Percentiles rank a stretch among this genome's conserved stretches.
These are phyloP conservation scores for Electrona antarctica DNA, from an alignment of 2,113 vertebrate genomes.

Conservation along the genomic window DNA sequence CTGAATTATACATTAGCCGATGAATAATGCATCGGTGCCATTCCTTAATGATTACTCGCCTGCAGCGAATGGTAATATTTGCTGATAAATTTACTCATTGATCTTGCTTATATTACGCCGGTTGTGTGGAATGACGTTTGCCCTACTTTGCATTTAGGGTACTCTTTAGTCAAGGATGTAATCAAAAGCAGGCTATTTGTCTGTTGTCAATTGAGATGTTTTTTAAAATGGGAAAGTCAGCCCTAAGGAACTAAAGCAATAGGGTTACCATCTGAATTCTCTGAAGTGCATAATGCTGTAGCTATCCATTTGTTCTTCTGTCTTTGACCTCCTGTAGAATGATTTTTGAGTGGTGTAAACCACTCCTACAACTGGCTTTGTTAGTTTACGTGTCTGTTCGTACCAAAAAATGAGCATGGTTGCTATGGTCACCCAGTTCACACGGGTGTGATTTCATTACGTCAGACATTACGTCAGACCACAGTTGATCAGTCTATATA, in stretches of 20 bases:
- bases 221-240: slow-evolving; percentile 41
- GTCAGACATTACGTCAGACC: too few species aligned
- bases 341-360: too few species aligned
- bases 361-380: too few species aligned
- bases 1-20: slow-evolving; percentile 82
- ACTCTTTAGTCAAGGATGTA: slow-evolving; percentile 31
- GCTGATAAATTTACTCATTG: slow-evolving; percentile 80
- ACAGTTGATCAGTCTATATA: too few species aligned
- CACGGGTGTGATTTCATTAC: too few species aligned
- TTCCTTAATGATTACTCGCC: slow-evolving; percentile 81
- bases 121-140: slow-evolving; percentile 55
- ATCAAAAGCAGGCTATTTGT: slow-evolving; percentile 59
- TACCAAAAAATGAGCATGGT: too few species aligned
- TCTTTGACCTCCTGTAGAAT: slow-evolving; percentile 29
- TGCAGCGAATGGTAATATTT: slow-evolving; percentile 77
- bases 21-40: slow-evolving; percentile 80
- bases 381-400: too few species aligned
- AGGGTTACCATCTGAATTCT: slow-evolving; percentile 20
- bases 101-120: slow-evolving; percentile 70
- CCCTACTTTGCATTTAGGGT: slow-evolving; percentile 39
- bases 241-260: slow-evolving; percentile 16
- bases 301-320: slow-evolving; percentile 1
- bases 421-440: too few species aligned
- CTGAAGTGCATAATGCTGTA: neutral
- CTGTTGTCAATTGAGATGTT: slow-evolving; percentile 25